phyloP scores from a whole-genome alignment of 1,140 invertebrate species.

The Paramacrobiotus metropolitanus region DNA sequence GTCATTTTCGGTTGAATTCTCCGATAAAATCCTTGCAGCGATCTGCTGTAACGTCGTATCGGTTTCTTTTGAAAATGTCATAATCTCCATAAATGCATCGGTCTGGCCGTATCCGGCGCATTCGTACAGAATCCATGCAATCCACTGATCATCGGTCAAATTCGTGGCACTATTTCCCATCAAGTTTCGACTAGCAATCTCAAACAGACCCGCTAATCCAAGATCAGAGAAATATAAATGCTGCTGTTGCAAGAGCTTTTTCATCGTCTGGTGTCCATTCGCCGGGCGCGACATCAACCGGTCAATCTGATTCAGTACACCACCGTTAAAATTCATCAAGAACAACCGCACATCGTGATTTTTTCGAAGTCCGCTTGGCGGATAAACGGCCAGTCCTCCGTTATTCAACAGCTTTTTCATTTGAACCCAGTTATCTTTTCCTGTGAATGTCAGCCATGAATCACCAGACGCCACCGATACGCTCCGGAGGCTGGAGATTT shows the following conservation, averaged over 20 bases:
- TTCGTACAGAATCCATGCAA: neutral
- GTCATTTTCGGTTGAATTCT: no score
- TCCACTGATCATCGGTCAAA: neutral
- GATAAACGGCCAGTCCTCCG: neutral
- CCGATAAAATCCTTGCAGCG: no score
- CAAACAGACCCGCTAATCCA: neutral
- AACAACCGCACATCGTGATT: neutral
- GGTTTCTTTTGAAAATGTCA: neutral
- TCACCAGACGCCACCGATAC: neutral
- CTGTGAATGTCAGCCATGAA: neutral
- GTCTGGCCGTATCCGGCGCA: neutral
- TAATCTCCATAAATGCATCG: neutral
- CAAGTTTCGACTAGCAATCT: neutral
- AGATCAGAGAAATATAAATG: neutral
- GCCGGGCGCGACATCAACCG: neutral
- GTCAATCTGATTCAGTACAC: neutral
- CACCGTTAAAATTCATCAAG: no score
- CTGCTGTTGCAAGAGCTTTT: neutral
- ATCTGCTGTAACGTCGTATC: neutral
- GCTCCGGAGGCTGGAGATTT: neutral
- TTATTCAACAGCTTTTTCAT: neutral
- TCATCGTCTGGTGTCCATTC: neutral
- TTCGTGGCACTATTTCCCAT: neutral
- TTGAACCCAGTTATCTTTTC: conserved; percentile 2
- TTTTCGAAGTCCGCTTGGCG: neutral